Evolutionary conservation across 2,113 vertebrate species (phyloP).

Genomic region (Pithys albifrons): DNA sequence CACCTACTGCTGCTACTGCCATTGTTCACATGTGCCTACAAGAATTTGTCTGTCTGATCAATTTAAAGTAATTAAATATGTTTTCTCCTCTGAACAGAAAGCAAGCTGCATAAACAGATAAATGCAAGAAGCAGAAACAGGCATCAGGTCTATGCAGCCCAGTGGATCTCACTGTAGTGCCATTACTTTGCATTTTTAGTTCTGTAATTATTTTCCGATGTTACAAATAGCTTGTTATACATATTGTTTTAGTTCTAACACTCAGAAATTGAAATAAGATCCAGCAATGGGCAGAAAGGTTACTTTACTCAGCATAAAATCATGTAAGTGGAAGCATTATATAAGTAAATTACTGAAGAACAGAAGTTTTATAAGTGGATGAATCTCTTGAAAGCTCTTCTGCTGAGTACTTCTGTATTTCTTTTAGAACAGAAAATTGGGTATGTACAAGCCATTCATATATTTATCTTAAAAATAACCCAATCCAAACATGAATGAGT

Average conservation of each 20-base stretch:
- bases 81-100: not conserved
- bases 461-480: not conserved
- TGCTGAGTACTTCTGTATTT: not conserved
- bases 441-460: rapidly evolving
- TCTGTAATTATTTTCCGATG: not conserved
- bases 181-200: not conserved
- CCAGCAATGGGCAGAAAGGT: not conserved
- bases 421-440: not conserved
- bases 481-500: not conserved
- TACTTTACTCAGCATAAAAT: not conserved
- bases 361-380: not conserved
- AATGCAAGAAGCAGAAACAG: not conserved
- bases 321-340: not conserved
- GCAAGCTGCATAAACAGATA: not conserved
- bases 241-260: not conserved
- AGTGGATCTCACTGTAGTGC: not conserved
- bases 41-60: not conserved
- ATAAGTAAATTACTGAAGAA: not conserved
- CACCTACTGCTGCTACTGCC: not conserved
- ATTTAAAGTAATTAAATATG: not conserved
- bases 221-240: not conserved
- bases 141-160: not conserved
- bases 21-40: not conserved
- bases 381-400: not conserved
- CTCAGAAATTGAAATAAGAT: not conserved